Base-by-base conservation (phyloP, 2,113 vertebrate genomes). In the Myodes glareolus region DNA sequence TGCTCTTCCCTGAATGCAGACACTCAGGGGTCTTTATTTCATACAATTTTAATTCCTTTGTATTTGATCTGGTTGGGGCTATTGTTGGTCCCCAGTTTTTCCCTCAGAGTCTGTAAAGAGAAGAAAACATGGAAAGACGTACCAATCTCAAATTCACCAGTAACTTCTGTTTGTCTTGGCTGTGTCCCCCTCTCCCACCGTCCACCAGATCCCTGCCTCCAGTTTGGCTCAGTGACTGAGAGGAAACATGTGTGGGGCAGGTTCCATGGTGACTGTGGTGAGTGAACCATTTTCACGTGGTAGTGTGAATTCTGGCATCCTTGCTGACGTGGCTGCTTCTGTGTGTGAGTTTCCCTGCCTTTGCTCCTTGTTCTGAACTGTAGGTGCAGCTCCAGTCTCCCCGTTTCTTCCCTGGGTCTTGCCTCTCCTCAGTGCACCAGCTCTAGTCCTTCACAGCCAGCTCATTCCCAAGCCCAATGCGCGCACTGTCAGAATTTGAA, bases 71-170 rank as follows among this genome's bases (percentile, higher is more conserved):
- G 47, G n/a, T 73, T 84, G 45, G 63, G 75, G 75, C 47, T 61
- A 36, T 63, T 58, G 39, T 8, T 61, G 0, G 19, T 94, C 50
- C 33, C 47, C 7, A 52, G 19, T 17, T 90, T 92, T 92, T 19
- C 5, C 47, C 84, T 94, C 81, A 55, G 36, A 80, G 7, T 90
- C 96, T 98, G 91, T 87, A 94, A 96, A 96, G 78, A 52, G 27
- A 84, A 92, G 50, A 94, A 89, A 93, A 70, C 91, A 88, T 42
- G 63, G 68, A 88, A 95, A 85, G n/a, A 91, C 72, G 1, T 84
- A 82, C 96, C 10, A 29, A 61, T 95, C 92, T 94, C 0, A 94
- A 88, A 77, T 10, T 13, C 6, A 75, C 81, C 45, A 58, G 25
- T 61, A 77, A 58, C 31, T 29, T 88, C 39, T 61, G 19, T 88